Evolutionary conservation across 1,140 invertebrate genomes (phyloP).

Genomic region (Drosophila oshimai): DNA sequence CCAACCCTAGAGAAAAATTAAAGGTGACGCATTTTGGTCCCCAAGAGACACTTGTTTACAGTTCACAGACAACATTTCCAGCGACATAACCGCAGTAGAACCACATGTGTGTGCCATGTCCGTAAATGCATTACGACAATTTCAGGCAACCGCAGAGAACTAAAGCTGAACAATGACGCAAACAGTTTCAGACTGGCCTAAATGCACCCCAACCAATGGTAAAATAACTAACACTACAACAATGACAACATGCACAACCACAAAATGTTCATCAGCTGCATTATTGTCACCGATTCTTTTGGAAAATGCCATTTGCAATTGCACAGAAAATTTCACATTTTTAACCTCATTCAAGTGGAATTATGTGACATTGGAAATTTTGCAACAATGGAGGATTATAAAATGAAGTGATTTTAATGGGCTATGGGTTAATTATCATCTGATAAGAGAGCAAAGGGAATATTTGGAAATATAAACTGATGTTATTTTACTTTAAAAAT

Average conservation of each 20-base stretch:
- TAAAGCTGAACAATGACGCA: constrained; percentile 42
- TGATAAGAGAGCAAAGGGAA: not conserved
- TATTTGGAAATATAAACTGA: not conserved
- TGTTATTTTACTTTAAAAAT: no score
- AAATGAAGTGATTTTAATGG: not conserved
- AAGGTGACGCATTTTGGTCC: not conserved
- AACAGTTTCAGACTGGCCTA: constrained; percentile 18
- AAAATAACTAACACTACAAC: constrained; percentile 20
- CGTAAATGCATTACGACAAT: constrained; percentile 49
- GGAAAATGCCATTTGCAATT: constrained; percentile 27
- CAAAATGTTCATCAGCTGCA: constrained; percentile 68
- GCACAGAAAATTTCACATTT: not conserved
- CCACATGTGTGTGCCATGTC: constrained; percentile 38
- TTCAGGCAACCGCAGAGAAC: constrained; percentile 40
- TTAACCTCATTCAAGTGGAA: not conserved
- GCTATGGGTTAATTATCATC: not conserved
- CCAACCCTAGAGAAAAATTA: not conserved
- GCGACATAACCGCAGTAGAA: constrained; percentile 33
- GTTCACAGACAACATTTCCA: constrained; percentile 44
- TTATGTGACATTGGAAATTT: constrained; percentile 6
- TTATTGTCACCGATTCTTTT: constrained; percentile 59
- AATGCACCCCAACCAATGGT: constrained; percentile 18
- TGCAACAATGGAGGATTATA: not conserved
- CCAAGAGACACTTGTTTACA: constrained; percentile 29
- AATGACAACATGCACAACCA: constrained; percentile 61